Evolutionary conservation across 92 coral and sea anemone species (phyloP), one percentile per base, ranked within the genome.

Genomic region (Heliopora coerulea): DNA sequence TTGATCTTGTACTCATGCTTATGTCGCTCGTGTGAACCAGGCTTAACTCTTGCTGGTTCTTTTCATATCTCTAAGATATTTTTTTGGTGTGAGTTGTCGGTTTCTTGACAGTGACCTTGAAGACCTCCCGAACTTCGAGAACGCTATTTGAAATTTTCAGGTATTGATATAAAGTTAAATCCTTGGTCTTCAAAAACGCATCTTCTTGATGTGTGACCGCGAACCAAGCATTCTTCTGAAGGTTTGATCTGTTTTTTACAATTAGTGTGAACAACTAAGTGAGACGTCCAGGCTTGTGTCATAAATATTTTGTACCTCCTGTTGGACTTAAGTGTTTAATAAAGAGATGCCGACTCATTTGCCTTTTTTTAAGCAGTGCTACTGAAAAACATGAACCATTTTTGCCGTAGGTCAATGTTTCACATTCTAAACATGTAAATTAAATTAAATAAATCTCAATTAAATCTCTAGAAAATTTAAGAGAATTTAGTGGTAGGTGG

Each of bases 401-500:
- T 65, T 19, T 39, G 48, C 14, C 72, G 56, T 40, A 19, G 72
- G 72, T 10, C 44, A 21, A 15, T 42, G 41, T 40, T 44, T 21
- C 28, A 34, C 69, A 41, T 49, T 65, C 72, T 65, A 65, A 65
- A 65, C 37, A 65, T 65, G 41, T 65, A 50, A 31, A 44, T 37
- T 18, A 28, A 65, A 35, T 65, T 25, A 65, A 65, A 35, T 65
- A 8, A 35, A 65, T 37, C 12, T 37, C 42, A 37, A 37, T 37
- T 37, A 37, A 37, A 37, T 37, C 11, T 4, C 11, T 4, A 37
- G 6, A 37, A 37, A 37, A 37, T 37, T 37, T 4, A 37, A 4
- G 42, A 37, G 42, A 37, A n/a, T 37, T 37, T 37, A 37, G 11
- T 11, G 4, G 42, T 37, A 4, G 42, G 42, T 37, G 42, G 11